A percentile compares a stretch with the other conserved stretches of the same genome.
Evolutionary conservation across 2,888 invertebrate species (phyloP).

Genomic region (Drosophila cognata): DNA sequence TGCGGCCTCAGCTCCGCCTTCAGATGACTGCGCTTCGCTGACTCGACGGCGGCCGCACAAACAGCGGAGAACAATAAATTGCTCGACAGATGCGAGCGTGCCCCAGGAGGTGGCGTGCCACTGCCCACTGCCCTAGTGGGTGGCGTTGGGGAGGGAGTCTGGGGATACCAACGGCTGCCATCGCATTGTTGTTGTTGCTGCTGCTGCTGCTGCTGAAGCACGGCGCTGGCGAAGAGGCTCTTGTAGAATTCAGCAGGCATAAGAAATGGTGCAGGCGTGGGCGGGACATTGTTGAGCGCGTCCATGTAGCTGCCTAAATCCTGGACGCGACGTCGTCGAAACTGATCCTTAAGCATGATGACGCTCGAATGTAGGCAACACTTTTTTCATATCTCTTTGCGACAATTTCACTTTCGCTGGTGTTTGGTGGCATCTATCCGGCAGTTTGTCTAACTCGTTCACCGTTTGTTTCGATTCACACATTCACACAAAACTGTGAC

Average conservation of each 20-base stretch:
- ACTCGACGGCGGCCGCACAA: constrained; percentile 68
- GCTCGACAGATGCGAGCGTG: constrained; percentile 81
- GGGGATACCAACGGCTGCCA: constrained; percentile 39
- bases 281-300: constrained; percentile 36
- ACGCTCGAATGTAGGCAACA: constrained; percentile 62
- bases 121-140: constrained; percentile 19
- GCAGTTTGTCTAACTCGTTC: constrained; percentile 60
- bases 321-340: constrained; percentile 55
- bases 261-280: constrained; percentile 85
- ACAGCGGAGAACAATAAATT: constrained; percentile 86
- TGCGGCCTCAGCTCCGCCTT: constrained; percentile 39
- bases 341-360: constrained; percentile 66
- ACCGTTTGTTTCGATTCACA: constrained; percentile 58
- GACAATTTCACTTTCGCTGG: constrained; percentile 67
- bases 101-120: constrained; percentile 26
- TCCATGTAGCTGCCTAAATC: constrained; percentile 58
- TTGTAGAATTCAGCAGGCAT: constrained; percentile 92
- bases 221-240: constrained; percentile 91
- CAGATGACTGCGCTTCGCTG: constrained; percentile 61
- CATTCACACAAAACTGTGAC: constrained; percentile 32
- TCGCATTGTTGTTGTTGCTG: constrained; percentile 67
- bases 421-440: constrained; percentile 14
- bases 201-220: constrained; percentile 86
- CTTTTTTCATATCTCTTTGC: constrained; percentile 27
- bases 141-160: constrained; percentile 55